Conservation (phyloP, 1,140 invertebrate species). For the Euura saliciscinereae region DNA sequence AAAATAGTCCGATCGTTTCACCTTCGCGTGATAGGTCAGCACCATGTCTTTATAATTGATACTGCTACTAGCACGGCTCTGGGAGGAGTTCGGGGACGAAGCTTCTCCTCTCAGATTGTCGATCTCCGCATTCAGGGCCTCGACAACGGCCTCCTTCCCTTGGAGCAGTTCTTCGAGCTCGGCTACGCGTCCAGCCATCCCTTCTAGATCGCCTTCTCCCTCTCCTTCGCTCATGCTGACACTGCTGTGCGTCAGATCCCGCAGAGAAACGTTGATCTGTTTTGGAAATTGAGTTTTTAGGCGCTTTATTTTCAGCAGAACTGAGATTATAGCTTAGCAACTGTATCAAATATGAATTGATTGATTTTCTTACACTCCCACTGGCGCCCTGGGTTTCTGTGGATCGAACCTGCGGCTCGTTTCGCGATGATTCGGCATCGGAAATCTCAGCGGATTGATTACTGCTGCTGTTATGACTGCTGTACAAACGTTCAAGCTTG, state of each 20-base stretch:
- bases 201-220: conserved; percentile 54
- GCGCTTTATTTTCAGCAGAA: conserved; percentile 9
- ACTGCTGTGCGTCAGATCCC: conserved; percentile 47
- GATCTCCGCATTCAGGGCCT: conserved; percentile 51
- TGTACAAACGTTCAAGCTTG: conserved; percentile 32
- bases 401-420: conserved; percentile 35
- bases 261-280: conserved; percentile 36
- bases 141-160: conserved; percentile 50
- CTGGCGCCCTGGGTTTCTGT: conserved; percentile 29
- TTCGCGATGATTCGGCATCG: conserved; percentile 41
- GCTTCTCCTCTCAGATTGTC: conserved; percentile 50
- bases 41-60: conserved; percentile 45
- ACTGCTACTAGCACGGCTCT: conserved; percentile 48
- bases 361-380: conserved; percentile 30
- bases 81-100: conserved; percentile 53
- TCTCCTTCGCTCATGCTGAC: conserved; percentile 57
- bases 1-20: conserved; percentile 25
- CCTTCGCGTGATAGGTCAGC: conserved; percentile 47
- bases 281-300: conserved; percentile 24
- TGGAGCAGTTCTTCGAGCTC: conserved; percentile 50
- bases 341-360: not conserved
- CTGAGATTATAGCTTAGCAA: too few relatives aligned
- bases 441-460: conserved; percentile 34
- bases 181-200: conserved; percentile 49
- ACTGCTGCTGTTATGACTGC: conserved; percentile 14